Evolutionary conservation across 1,140 invertebrate genomes (phyloP).

Genomic region (Drosophila asahinai): DNA sequence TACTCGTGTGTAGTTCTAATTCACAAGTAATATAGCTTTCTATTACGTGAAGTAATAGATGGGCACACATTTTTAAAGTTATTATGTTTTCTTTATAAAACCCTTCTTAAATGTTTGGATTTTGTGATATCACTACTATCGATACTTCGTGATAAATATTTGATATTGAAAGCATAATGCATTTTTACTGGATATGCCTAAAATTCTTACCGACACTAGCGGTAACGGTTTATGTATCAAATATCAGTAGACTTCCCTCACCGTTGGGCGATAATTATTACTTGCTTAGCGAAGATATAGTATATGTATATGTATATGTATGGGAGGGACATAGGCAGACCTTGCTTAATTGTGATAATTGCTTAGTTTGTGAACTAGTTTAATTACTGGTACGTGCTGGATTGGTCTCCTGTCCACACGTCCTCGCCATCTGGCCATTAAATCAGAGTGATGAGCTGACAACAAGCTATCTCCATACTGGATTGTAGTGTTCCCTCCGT

Average conservation of each 20-base stretch:
- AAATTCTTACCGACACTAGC: background rate
- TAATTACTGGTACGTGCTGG: conserved; percentile 55
- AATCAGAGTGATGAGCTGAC: conserved; percentile 62
- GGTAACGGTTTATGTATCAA: background rate
- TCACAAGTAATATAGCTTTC: no score
- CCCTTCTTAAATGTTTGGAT: no score
- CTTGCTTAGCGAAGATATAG: conserved; percentile 8
- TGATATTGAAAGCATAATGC: background rate
- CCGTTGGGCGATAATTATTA: conserved; percentile 4
- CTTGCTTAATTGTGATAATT: conserved; percentile 55
- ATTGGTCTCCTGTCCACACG: conserved; percentile 9
- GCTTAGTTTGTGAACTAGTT: conserved; percentile 58
- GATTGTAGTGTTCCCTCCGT: background rate
- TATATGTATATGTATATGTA: conserved; percentile 20
- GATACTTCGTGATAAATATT: background rate
- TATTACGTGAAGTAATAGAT: no score
- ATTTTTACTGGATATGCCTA: background rate
- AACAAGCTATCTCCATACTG: conserved; percentile 17
- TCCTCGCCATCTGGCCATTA: conserved; percentile 47
- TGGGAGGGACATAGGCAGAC: background rate
- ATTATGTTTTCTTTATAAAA: no score
- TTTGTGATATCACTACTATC: background rate
- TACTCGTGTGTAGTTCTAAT: background rate
- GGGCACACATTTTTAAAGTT: no score
- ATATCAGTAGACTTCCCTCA: conserved; percentile 26